phyloP scores from a whole-genome alignment of 2,113 vertebrate genomes.

The Nesogale talazaci region DNA sequence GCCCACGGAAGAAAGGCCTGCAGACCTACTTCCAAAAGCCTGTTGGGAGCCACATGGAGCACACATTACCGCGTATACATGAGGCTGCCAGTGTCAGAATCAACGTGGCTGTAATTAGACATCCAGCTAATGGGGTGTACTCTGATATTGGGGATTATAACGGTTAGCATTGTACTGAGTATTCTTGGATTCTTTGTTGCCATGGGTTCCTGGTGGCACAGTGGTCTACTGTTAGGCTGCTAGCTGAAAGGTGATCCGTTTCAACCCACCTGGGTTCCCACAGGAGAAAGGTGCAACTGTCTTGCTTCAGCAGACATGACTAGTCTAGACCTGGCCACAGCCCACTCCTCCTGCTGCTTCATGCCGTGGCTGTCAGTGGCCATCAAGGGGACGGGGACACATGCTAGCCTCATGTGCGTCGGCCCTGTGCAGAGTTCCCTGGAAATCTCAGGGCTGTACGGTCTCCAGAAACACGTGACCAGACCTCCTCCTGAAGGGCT shows the following conservation, averaged over 20 bases:
- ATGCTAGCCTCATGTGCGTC: background rate
- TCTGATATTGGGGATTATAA: background rate
- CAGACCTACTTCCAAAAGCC: background rate
- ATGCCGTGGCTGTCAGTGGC: background rate
- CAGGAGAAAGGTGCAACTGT: background rate
- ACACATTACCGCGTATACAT: background rate
- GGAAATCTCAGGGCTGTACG: background rate
- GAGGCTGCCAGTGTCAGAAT: background rate
- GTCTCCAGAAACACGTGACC: background rate
- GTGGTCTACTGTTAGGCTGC: too few relatives aligned
- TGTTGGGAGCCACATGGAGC: background rate
- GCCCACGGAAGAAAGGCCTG: background rate
- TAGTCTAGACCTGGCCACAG: background rate
- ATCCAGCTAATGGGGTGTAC: background rate
- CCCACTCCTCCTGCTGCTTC: accelerated
- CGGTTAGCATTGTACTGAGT: background rate
- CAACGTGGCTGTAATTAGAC: background rate
- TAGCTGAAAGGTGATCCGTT: background rate
- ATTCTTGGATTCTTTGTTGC: background rate
- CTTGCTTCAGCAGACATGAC: too few relatives aligned
- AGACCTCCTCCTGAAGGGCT: background rate
- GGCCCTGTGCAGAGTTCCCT: background rate
- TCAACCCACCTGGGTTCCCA: background rate
- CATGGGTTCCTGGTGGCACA: background rate
- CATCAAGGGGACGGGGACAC: background rate